phyloP scores from a whole-genome alignment of 2,888 invertebrate genomes.

The Piscicola geometra region DNA sequence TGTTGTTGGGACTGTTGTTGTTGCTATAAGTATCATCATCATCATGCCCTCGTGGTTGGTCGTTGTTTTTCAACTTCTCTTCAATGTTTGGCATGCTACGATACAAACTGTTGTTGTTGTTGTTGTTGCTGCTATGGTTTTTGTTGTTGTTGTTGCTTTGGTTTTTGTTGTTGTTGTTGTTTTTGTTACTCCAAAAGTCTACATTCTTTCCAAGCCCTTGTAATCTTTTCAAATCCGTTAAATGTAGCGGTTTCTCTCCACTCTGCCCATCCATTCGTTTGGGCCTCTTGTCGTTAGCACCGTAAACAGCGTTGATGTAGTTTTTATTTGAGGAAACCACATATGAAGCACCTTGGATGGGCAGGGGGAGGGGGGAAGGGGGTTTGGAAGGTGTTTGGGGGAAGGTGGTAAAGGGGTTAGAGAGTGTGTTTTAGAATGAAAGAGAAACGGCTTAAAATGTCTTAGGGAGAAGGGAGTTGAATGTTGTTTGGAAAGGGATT shows the following conservation, averaged over 20 bases:
- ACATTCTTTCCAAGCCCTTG: no score
- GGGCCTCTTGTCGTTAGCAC: not conserved
- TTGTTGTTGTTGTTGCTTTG: not conserved
- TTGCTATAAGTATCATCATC: not conserved
- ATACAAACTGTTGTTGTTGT: not conserved
- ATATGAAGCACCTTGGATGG: not conserved
- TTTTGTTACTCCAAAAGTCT: no score
- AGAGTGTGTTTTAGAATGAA: no score
- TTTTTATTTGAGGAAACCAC: not conserved
- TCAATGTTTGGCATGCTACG: not conserved
- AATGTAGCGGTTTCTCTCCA: not conserved
- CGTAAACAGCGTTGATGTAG: not conserved
- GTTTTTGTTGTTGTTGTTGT: not conserved
- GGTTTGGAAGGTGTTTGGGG: not conserved
- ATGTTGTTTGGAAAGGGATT: no score
- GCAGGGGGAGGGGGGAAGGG: not conserved
- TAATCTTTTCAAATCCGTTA: no score
- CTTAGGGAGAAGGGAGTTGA: no score
- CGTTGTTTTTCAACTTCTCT: not conserved
- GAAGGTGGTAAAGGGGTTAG: not conserved
- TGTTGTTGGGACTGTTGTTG: not conserved
- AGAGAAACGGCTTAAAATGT: no score
- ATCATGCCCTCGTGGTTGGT: not conserved
- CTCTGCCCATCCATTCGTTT: not conserved
- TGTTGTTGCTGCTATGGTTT: not conserved